These are phyloP conservation scores for Syrista parreyssii DNA, from an alignment of 2,888 invertebrate species.

Conservation along the genomic window DNA sequence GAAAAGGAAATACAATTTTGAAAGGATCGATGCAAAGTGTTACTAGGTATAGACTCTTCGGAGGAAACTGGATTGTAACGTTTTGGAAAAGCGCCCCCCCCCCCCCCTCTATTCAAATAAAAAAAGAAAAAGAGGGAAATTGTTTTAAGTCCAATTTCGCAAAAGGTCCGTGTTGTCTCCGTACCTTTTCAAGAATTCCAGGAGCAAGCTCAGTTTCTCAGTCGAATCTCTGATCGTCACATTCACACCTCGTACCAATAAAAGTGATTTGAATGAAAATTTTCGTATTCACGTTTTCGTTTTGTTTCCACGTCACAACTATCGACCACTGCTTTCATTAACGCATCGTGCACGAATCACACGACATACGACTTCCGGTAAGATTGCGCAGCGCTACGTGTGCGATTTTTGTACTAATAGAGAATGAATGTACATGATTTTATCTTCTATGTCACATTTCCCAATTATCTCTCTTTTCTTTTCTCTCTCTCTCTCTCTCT, in stretches of 20 bases:
- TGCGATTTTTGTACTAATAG: neutral
- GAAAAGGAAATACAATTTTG: neutral
- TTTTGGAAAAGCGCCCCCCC: neutral
- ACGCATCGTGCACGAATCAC: neutral
- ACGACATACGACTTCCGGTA: neutral
- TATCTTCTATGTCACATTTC: neutral
- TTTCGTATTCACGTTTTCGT: neutral
- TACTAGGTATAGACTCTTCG: neutral
- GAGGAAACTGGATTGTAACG: neutral
- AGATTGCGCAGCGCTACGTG: neutral
- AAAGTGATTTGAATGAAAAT: neutral
- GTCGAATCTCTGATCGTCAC: neutral
- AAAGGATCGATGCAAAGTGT: neutral
- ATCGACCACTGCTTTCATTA: neutral
- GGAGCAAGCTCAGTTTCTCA: neutral
- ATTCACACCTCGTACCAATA: neutral
- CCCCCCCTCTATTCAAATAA: neutral
- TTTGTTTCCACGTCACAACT: neutral
- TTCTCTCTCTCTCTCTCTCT: constrained; percentile 12
- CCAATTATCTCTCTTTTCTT: neutral
- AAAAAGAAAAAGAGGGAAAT: constrained; percentile 20
- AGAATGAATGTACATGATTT: neutral
- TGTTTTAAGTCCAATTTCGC: constrained; percentile 6
- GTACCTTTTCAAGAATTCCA: neutral
- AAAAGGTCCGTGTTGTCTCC: neutral